Base-by-base conservation (phyloP, 2,888 invertebrate species). In the Scrobipalpa costella region DNA sequence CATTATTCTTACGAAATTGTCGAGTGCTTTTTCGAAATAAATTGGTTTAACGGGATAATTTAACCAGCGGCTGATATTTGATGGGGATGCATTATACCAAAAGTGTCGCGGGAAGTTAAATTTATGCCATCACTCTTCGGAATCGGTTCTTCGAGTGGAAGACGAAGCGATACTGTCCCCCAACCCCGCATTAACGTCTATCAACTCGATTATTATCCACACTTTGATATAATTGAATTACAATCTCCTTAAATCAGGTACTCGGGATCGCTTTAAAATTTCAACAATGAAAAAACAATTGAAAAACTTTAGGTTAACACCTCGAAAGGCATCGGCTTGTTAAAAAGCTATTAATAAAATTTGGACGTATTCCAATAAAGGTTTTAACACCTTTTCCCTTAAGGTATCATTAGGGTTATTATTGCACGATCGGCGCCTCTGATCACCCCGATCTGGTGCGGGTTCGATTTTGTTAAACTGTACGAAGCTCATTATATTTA, bases 371-470 rank as follows among this genome's bases (percentile, higher is more conserved):
- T 90, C 88, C 90, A 89, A 90, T 91, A 90, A 90, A 88, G 83
- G 86, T 85, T 90, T 89, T 90, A 89, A 90, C 90, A 90, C 91
- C 90, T 90, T 90, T 90, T 86, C 85, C 82, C 77, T 85, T 73
- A 79, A 84, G 85, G 84, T 90, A 90, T 90, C 85, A 90, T 90
- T 90, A 90, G 81, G 80, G 72, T 81, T 73, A 84, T 90, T 88
- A 88, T 86, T 85, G 83, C 79, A 72, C 71, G 75, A 74, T 71
- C 71, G 71, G 75, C 69, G 72, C 73, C 72, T 71, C 65, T 70
- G 77, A 79, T 81, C 75, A 69, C 73, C 74, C 19, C 2, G 11
- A 8, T n/a, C 38, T n/a, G 38, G 36, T 76, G n/a, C 75, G 72
- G 68, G 72, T 78, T 78, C 73, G 72, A 78, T 77, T 80, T 76